Evolutionary conservation across 2,888 invertebrate genomes (phyloP).

Genomic region (Rhamphomyia laevipes): DNA sequence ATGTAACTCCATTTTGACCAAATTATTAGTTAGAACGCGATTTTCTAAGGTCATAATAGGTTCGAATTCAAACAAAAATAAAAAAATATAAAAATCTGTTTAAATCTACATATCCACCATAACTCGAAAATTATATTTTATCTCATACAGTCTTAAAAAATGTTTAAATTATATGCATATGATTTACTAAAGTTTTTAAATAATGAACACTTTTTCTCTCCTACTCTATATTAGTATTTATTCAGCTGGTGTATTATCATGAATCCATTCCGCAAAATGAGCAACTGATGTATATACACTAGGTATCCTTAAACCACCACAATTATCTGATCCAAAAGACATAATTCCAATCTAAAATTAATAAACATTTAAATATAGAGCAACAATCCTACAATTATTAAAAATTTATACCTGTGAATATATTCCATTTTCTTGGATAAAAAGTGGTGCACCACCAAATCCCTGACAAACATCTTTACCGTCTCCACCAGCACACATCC

Average conservation of each 20-base stretch:
- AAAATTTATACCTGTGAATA: conserved; percentile 47
- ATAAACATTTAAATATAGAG: background rate
- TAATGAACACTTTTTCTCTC: background rate
- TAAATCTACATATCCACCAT: no score
- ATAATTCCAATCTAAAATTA: conserved; percentile 58
- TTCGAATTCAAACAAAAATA: no score
- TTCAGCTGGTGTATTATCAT: conserved; percentile 50
- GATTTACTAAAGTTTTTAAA: no score
- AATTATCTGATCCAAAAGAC: conserved; percentile 69
- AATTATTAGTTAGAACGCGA: no score
- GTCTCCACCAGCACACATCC: conserved; percentile 64
- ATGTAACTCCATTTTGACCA: no score
- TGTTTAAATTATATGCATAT: no score
- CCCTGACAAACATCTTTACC: conserved; percentile 68
- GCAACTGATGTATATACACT: conserved; percentile 67
- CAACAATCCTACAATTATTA: background rate
- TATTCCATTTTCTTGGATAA: conserved; percentile 48
- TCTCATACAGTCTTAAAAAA: no score
- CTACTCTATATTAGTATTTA: conserved; percentile 13
- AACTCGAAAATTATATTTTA: no score
- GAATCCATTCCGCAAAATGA: conserved; percentile 64
- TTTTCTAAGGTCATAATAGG: no score
- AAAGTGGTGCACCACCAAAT: conserved; percentile 64
- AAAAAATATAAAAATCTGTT: no score
- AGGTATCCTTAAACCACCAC: conserved; percentile 58